Conservation (phyloP, 1,140 invertebrate species). For the Drosophila leontia region DNA sequence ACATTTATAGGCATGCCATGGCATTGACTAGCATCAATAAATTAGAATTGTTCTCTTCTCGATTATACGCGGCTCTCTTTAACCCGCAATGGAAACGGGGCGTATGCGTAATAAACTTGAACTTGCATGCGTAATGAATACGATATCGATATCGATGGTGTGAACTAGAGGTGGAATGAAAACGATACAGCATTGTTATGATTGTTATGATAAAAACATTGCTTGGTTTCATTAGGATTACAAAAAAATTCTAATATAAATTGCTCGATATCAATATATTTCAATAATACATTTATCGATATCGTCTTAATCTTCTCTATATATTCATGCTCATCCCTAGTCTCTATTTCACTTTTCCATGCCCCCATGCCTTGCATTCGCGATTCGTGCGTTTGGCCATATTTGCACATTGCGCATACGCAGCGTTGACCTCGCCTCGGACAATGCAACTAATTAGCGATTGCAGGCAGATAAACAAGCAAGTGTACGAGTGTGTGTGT, state of each 20-base stretch:
- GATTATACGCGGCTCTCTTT: slow-evolving; percentile 5
- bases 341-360: slow-evolving; percentile 15
- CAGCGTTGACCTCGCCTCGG: slow-evolving; percentile 57
- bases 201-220: not conserved
- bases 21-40: slow-evolving; percentile 61
- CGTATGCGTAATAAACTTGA: slow-evolving; percentile 75
- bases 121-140: slow-evolving; percentile 47
- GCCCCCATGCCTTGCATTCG: slow-evolving; percentile 36
- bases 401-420: slow-evolving; percentile 78
- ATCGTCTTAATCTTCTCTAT: not conserved
- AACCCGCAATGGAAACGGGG: slow-evolving; percentile 13
- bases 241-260: not conserved
- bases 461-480: slow-evolving; percentile 44
- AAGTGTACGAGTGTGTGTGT: slow-evolving; percentile 5
- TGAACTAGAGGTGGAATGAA: slow-evolving; percentile 6
- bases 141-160: slow-evolving; percentile 5
- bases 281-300: not conserved
- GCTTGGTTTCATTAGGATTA: too few species aligned
- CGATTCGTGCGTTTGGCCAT: slow-evolving; percentile 47
- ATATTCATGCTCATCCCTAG: not conserved
- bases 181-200: not conserved
- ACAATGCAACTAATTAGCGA: slow-evolving; percentile 68
- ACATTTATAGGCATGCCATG: slow-evolving; percentile 65
- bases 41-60: slow-evolving; percentile 59
- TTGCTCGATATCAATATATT: not conserved